Evolutionary conservation across 2,113 vertebrate species (phyloP).

Genomic region (Tonatia bakeri): DNA sequence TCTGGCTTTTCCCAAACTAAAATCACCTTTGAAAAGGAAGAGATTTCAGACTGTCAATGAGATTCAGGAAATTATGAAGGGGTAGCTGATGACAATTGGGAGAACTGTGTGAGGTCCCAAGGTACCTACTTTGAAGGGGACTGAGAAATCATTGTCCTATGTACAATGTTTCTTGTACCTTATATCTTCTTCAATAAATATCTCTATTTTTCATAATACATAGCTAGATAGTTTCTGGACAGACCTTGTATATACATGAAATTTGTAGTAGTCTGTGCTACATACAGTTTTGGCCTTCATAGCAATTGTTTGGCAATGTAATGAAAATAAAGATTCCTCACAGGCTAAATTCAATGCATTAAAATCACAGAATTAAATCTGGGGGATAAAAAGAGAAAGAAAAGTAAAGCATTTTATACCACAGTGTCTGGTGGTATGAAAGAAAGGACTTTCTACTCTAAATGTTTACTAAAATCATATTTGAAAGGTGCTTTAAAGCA

Average conservation of each 20-base stretch:
- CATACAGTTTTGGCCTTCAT: neutral
- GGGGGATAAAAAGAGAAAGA: neutral
- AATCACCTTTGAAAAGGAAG: too few relatives aligned
- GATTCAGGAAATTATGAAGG: too few relatives aligned
- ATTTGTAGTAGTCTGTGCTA: neutral
- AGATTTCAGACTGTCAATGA: too few relatives aligned
- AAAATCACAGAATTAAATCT: constrained; percentile 9
- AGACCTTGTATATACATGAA: neutral
- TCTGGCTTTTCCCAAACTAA: too few relatives aligned
- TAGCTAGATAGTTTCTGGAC: too few relatives aligned
- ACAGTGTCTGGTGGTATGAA: neutral
- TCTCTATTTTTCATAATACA: too few relatives aligned
- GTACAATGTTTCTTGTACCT: too few relatives aligned
- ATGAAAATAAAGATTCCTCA: neutral
- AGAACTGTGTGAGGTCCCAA: too few relatives aligned
- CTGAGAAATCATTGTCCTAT: too few relatives aligned
- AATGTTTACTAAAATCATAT: neutral
- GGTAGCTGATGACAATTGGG: too few relatives aligned
- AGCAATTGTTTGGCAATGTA: neutral
- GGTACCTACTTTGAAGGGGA: too few relatives aligned
- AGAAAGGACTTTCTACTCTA: neutral
- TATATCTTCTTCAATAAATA: too few relatives aligned
- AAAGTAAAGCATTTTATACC: neutral
- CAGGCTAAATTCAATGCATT: neutral
- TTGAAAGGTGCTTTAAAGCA: neutral